phyloP scores from a whole-genome alignment of 2,888 invertebrate species.

The Amphipoea lucens region DNA sequence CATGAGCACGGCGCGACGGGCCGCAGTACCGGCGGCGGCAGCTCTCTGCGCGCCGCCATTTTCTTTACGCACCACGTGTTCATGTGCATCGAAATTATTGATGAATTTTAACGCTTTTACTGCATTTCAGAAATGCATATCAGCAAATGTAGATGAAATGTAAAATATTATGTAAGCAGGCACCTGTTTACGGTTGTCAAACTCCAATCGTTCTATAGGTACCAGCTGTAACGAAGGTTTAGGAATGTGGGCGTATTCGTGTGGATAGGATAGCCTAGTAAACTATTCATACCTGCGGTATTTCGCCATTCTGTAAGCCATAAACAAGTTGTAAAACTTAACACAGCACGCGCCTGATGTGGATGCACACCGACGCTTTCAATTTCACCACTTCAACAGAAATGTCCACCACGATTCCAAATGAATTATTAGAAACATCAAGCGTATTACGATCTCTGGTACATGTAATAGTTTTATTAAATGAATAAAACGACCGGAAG shows the following conservation, averaged over 20 bases:
- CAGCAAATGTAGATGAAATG: conserved; percentile 6
- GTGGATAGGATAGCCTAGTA: conserved; percentile 38
- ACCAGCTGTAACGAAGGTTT: conserved; percentile 31
- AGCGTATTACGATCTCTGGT: conserved; percentile 41
- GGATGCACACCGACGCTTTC: conserved; percentile 61
- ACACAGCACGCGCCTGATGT: conserved; percentile 69
- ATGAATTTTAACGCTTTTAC: conserved; percentile 54
- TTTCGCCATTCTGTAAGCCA: conserved; percentile 84
- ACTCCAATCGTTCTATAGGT: not conserved
- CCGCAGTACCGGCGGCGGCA: conserved; percentile 55
- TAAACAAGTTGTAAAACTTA: conserved; percentile 72
- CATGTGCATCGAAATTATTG: conserved; percentile 73
- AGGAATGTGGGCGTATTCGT: conserved; percentile 51
- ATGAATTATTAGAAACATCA: conserved; percentile 46
- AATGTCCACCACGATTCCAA: conserved; percentile 50
- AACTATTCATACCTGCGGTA: conserved; percentile 81
- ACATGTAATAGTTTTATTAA: conserved; percentile 31
- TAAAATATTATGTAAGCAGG: conserved; percentile 2
- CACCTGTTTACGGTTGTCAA: not conserved
- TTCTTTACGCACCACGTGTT: conserved; percentile 88
- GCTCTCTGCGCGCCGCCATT: conserved; percentile 86
- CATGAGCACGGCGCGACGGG: conserved; percentile 58
- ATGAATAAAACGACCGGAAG: conserved; percentile 57
- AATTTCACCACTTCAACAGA: conserved; percentile 62
- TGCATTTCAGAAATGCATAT: conserved; percentile 21